Evolutionary conservation across 53 echinoderm and acorn worm genomes (phyloP), one percentile per base, ranked within the genome.

Genomic region (Temnopleurus reevesii): DNA sequence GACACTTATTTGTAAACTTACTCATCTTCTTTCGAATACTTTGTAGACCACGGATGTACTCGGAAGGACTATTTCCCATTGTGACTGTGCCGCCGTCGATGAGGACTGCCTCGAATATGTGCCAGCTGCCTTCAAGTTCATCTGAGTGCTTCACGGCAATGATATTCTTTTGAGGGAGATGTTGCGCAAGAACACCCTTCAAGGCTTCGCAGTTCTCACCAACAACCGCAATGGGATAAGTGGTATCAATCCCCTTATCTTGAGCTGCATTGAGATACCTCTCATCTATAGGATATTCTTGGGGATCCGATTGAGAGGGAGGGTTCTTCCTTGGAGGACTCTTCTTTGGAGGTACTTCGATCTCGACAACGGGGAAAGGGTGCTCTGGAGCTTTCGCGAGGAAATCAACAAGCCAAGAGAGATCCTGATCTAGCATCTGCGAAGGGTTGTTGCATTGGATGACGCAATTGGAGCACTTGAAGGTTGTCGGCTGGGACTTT

Each of bases 391-490:
- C 53, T 26, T 55, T 33, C 18, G 36, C 17, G 13, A 81, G 55
- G 15, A 81, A 81, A 12, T 28, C 15, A 25, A 29, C 30, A n/a
- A 81, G 13, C 28, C 30, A 12, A 19, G 30, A 9, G 4, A 53
- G 34, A 12, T 81, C 81, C 5, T 26, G 51, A 53, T 12, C 30
- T 3, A 31, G 53, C 81, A 81, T 81, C 0, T 83, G 17, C 28
- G 10, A 25, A 12, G 34, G 55, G 34, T 56, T 55, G 2, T 34
- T 51, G 49, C 81, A 81, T 29, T 53, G 55, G 46, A 81, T 81
- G 31, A 81, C 81, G 81, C 81, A 81, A 13, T 53, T 15, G 30
- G 81, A 81, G 15, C 81, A 81, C 53, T 81, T 1, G 36, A 81
- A 81, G 53, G 81, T 81, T 6, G 81, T 81, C 13, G 28, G 54